These are phyloP conservation scores for Aphis craccivora DNA, from an alignment of 1,140 invertebrate genomes.

Conservation along the genomic window DNA sequence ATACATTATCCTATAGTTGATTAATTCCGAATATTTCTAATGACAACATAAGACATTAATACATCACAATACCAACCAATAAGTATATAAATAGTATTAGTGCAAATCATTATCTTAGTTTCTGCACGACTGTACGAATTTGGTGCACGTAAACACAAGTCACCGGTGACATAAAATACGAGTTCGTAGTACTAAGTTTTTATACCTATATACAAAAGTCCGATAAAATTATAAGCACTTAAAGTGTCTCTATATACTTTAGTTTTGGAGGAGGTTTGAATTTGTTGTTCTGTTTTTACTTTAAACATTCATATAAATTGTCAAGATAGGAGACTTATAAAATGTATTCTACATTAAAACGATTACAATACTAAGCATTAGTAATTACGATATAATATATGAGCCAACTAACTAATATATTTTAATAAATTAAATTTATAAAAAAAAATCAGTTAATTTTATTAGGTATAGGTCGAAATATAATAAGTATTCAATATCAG, in stretches of 20 bases:
- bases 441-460: no score
- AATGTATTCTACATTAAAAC: background rate
- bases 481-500: background rate
- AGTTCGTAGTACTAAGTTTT: background rate
- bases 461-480: background rate
- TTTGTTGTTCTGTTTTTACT: background rate
- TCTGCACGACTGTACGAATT: background rate
- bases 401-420: background rate
- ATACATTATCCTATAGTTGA: background rate
- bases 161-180: background rate
- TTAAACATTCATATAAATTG: background rate
- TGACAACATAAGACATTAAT: background rate
- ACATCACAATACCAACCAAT: no score
- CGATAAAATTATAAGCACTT: background rate
- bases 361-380: background rate
- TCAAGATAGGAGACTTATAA: background rate
- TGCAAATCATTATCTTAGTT: background rate
- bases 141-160: background rate
- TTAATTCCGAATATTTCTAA: background rate
- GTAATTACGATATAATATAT: background rate
- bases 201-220: background rate
- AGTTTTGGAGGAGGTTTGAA: background rate
- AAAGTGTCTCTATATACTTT: background rate
- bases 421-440: no score
- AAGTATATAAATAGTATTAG: background rate